Base-by-base conservation (phyloP, 2,113 vertebrate genomes). In the Coptodon rendalli region DNA sequence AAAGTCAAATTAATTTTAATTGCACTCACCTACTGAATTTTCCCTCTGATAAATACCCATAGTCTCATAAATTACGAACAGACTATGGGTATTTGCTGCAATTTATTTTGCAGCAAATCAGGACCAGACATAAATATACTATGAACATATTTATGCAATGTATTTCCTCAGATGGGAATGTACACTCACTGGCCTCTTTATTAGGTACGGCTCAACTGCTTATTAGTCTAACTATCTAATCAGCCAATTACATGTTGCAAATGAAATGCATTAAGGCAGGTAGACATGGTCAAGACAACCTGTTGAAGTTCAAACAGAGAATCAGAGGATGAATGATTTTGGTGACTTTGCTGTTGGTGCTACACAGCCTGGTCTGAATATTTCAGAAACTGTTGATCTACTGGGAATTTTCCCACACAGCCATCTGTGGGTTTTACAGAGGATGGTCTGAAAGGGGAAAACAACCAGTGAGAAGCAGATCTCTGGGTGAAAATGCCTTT, bases 11-110 rank as follows among this genome's bases (percentile, higher is more conserved):
- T 1, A 27, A 36, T 43, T 43, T 40, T 71, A 71, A 71, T 71
- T 40, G 63, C 36, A 45, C 66, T 73, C 13, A 73, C 12, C 38
- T 71, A 43, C 36, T 71, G 36, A 73, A 27, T 73, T 27, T 73
- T 73, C 68, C 36, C 19, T 43, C 13, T 43, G 38, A 71, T 71
- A 68, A 68, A 68, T 22, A 68, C 36, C 4, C 63, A 22, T 13
- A 5, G 36, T 40, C 38, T 71, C 36, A 71, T 43, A 38, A 71
- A 9, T 68, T 68, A 40, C 11, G 38, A 66, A n/a, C 31, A 66
- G 0, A n/a, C 31, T 40, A 2, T 13, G 63, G 19, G 4, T 68
- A 68, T 71, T 71, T 24, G 36, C 66, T 71, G n/a, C 1, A 0
- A 71, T n/a, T 66, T 66, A 66, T 40, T 71, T 71, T 40, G 0